Base-by-base conservation (phyloP, 1,140 invertebrate species). In the Diabrotica virgifera region DNA sequence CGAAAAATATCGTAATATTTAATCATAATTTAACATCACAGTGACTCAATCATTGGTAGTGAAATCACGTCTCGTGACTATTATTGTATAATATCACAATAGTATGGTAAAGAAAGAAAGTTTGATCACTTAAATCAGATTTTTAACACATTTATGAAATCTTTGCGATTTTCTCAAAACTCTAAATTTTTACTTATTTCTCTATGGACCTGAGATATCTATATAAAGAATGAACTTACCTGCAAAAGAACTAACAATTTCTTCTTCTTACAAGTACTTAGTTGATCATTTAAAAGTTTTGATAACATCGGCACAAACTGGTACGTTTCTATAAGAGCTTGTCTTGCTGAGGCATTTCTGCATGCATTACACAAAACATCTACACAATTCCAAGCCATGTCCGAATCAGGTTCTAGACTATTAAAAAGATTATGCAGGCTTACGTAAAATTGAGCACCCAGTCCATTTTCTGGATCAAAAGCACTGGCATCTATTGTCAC, bases 281-380 rank as follows among this genome's bases (percentile, higher is more conserved):
- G 77, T 36, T 82, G 74, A 66, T 82, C 78, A 13, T 78, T 81
- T n/a, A 89, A 74, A 40, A 89, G 70, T 67, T 82, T 79, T 8
- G 86, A 80, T 10, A 90, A 72, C 62, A 86, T 83, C 24, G 87
- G 87, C 68, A 87, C 79, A 76, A 89, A 90, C 80, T 87, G 86
- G 68, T 88, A 90, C 4, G 84, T 88, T 63, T 89, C 84, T 37
- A 86, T 86, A 0, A 90, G 77, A 12, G 82, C 82, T 72, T 85
- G 76, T 69, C 84, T 81, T 13, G 86, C 84, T 63, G 79, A 80
- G 5, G 81, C 72, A 75, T 89, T 88, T 53, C 82, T 83, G 64
- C 84, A 84, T 14, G 83, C 85, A 60, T 83, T 82, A 65, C 85
- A 77, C 40, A 90, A 75, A 40, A 88, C 85, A 13, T 85, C 83